Conservation (phyloP, 2,888 invertebrate genomes). For the Clunio marinus region DNA sequence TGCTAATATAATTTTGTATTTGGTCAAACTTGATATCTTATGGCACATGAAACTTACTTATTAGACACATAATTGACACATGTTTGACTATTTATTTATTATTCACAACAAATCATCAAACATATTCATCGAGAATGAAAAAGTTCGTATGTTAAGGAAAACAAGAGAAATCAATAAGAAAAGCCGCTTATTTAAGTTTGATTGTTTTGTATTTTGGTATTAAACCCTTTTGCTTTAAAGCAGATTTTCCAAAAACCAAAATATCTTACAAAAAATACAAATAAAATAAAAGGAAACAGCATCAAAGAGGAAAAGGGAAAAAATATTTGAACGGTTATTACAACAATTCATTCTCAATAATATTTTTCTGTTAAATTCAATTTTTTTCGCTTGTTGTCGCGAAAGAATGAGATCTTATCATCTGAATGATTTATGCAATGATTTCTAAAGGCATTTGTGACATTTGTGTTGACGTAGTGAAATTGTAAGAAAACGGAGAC, state of each 20-base stretch:
- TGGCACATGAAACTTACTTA: no score
- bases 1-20: not conserved
- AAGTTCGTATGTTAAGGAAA: slow-evolving; percentile 31
- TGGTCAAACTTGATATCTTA: no score
- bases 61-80: not conserved
- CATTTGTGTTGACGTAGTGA: not conserved
- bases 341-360: not conserved
- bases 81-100: no score
- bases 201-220: slow-evolving; percentile 25
- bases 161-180: slow-evolving; percentile 38
- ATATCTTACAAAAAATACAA: not conserved
- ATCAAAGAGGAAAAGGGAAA: not conserved
- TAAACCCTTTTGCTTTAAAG: not conserved
- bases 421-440: slow-evolving; percentile 35
- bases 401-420: slow-evolving; percentile 31
- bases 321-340: slow-evolving; percentile 14
- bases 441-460: slow-evolving; percentile 28
- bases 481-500: not conserved
- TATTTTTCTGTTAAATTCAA: not conserved
- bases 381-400: not conserved
- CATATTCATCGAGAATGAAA: slow-evolving; percentile 9
- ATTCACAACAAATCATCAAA: no score
- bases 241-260: not conserved
- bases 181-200: slow-evolving; percentile 38
- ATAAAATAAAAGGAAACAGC: not conserved